A percentile compares a stretch with the other conserved stretches of the same genome.
Conservation (phyloP, 2,113 vertebrate genomes). For the Salvator merianae region DNA sequence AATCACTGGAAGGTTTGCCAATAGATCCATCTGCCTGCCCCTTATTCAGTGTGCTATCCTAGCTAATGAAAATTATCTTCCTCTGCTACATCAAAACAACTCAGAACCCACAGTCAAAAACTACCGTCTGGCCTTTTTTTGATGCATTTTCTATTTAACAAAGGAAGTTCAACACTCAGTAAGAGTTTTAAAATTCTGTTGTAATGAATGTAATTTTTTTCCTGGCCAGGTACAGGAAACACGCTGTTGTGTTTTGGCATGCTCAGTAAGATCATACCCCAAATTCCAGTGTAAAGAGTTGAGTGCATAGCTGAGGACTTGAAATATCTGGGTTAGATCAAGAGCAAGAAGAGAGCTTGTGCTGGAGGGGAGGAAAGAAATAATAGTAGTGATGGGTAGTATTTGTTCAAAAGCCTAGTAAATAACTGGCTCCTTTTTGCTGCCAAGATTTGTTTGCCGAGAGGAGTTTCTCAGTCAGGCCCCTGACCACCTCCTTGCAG, state of each 20-base stretch:
- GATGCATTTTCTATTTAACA: no score
- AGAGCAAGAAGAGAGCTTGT: not conserved
- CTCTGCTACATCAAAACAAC: no score
- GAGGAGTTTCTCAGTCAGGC: not conserved
- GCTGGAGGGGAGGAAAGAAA: conserved; percentile 14
- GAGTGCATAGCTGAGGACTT: not conserved
- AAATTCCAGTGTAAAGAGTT: accelerated
- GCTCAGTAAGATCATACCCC: not conserved
- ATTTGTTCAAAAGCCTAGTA: not conserved
- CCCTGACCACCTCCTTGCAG: not conserved
- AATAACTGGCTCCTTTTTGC: conserved; percentile 6
- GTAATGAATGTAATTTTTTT: not conserved
- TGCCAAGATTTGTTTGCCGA: not conserved
- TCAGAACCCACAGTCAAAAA: no score
- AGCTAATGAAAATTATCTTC: no score
- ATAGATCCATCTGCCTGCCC: no score
- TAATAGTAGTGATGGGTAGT: not conserved
- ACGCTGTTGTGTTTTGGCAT: not conserved
- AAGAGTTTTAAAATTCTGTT: no score
- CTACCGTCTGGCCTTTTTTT: no score
- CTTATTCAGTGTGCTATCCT: no score
- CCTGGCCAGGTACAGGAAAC: not conserved
- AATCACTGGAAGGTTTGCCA: no score
- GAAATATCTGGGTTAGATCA: not conserved
- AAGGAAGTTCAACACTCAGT: no score